A percentile compares a stretch with the other conserved stretches of the same genome.
These are phyloP conservation scores for Bradypus variegatus DNA, from an alignment of 2,797 vertebrate species.

Conservation along the genomic window DNA sequence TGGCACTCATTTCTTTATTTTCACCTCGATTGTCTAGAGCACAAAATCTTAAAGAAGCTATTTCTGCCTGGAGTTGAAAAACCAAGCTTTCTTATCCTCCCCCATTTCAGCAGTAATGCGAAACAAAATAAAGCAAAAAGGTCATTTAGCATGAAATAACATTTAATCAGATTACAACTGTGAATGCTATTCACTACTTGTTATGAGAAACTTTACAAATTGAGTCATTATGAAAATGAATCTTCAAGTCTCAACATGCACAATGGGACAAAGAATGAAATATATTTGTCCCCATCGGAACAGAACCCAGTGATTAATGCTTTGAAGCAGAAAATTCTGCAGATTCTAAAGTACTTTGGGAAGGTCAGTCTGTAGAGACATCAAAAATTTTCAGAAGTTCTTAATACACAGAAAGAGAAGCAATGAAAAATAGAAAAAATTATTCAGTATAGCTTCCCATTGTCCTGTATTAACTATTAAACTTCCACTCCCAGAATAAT, in stretches of 20 bases:
- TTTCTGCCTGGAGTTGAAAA: constrained; percentile 33
- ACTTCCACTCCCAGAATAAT: background rate
- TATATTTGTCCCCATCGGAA: background rate
- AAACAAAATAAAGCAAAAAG: constrained; percentile 44
- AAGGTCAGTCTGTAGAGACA: background rate
- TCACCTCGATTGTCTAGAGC: background rate
- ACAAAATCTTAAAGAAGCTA: constrained; percentile 20
- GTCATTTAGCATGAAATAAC: background rate
- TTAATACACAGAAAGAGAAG: background rate
- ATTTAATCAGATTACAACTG: constrained; percentile 37
- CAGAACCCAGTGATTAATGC: constrained; percentile 37
- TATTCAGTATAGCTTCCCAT: background rate
- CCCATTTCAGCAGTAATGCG: constrained; percentile 26
- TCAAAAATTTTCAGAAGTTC: constrained; percentile 21
- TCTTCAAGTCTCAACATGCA: constrained; percentile 25
- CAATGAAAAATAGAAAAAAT: background rate
- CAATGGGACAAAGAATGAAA: constrained; percentile 31
- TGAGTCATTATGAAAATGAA: constrained; percentile 41
- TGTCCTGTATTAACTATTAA: background rate
- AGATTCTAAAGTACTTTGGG: background rate
- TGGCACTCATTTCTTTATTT: constrained; percentile 18
- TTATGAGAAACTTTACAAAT: constrained; percentile 5
- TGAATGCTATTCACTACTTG: constrained; percentile 27
- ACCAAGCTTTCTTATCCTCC: constrained; percentile 3
- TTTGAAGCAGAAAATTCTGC: background rate